phyloP scores from a whole-genome alignment of 2,888 invertebrate genomes.

The Microctonus aethiopoides region DNA sequence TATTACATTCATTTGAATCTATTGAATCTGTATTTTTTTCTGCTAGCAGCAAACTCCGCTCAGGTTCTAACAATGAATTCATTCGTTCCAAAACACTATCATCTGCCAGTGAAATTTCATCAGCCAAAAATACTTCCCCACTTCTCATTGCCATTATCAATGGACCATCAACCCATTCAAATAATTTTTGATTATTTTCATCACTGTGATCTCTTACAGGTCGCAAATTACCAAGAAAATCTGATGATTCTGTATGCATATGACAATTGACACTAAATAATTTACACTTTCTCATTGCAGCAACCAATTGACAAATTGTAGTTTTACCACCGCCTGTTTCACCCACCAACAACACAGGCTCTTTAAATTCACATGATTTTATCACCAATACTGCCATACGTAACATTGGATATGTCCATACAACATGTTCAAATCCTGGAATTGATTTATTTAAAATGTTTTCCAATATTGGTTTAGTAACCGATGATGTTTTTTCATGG shows the following conservation, averaged over 20 bases:
- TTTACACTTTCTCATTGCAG: slow-evolving; percentile 75
- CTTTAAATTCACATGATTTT: slow-evolving; percentile 89
- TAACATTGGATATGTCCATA: slow-evolving; percentile 95
- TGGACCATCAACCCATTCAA: slow-evolving; percentile 99
- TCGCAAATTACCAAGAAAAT: slow-evolving; percentile 94
- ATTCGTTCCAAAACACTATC: slow-evolving; percentile 97
- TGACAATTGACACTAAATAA: slow-evolving; percentile 94
- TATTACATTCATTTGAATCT: slow-evolving; percentile 60
- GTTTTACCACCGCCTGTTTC: slow-evolving; percentile 99
- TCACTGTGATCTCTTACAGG: slow-evolving; percentile 80
- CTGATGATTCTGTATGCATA: slow-evolving; percentile 98
- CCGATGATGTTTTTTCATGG: slow-evolving; percentile 77
- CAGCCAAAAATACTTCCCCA: slow-evolving; percentile 91
- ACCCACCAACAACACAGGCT: slow-evolving; percentile 95
- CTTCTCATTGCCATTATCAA: slow-evolving; percentile 89
- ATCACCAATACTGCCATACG: slow-evolving; percentile 80
- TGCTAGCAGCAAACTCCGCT: slow-evolving; percentile 87
- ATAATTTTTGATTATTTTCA: slow-evolving; percentile 72
- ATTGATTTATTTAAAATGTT: slow-evolving; percentile 72
- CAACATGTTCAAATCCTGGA: slow-evolving; percentile 80
- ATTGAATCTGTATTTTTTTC: slow-evolving; percentile 82
- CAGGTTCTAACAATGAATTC: slow-evolving; percentile 96
- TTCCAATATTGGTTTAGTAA: slow-evolving; percentile 79
- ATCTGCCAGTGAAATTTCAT: slow-evolving; percentile 98
- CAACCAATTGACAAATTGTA: slow-evolving; percentile 90